These are phyloP conservation scores for Melanotus villosus DNA, from an alignment of 2,888 invertebrate genomes.

Conservation along the genomic window DNA sequence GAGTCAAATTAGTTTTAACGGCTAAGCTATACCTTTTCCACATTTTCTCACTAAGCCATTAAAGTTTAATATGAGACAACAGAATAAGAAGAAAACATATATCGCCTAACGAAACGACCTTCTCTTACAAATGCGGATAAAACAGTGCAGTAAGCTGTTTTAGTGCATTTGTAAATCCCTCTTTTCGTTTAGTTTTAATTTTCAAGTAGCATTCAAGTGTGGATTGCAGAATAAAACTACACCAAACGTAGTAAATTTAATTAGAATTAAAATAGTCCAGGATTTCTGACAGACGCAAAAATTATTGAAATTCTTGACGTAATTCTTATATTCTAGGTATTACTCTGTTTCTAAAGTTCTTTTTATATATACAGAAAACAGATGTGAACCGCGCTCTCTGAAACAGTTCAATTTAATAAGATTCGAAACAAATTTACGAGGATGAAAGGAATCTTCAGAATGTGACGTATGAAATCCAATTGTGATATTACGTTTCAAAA, in stretches of 20 bases:
- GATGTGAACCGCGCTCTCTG: not conserved
- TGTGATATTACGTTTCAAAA: not conserved
- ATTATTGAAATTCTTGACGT: constrained; percentile 1
- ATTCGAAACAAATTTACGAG: not conserved
- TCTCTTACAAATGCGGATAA: constrained; percentile 1
- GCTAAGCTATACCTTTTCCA: not conserved
- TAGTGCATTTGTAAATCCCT: constrained; percentile 5
- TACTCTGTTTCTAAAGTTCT: not conserved
- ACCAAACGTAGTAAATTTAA: too few relatives aligned
- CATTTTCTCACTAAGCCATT: not conserved
- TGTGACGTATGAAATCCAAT: not conserved
- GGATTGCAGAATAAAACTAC: not conserved
- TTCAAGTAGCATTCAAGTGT: not conserved
- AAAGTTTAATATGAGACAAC: not conserved
- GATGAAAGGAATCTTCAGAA: not conserved
- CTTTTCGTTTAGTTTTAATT: too few relatives aligned
- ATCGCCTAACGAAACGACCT: not conserved
- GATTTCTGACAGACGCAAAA: not conserved
- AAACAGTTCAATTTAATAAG: constrained; percentile 1
- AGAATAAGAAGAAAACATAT: constrained; percentile 5
- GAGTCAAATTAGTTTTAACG: constrained; percentile 1
- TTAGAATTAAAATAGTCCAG: too few relatives aligned
- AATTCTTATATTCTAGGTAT: not conserved
- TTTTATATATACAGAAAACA: not conserved
- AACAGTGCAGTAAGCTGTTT: not conserved